Evolutionary conservation across 2,797 vertebrate species (phyloP).

Genomic region (Coendou prehensilis): DNA sequence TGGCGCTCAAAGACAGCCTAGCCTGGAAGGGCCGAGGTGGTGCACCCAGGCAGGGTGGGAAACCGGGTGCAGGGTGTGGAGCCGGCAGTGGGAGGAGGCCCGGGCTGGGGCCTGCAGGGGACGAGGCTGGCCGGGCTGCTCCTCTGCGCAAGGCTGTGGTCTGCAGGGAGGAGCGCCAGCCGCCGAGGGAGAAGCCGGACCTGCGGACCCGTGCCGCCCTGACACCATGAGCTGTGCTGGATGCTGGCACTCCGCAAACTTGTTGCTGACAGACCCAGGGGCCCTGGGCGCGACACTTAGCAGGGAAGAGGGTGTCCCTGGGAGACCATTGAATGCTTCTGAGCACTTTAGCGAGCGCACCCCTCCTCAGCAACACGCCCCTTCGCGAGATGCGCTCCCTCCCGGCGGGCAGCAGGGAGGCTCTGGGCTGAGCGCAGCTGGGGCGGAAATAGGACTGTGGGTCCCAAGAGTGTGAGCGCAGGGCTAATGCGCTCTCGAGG

Average conservation of each 20-base stretch:
- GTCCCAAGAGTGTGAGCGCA: not conserved
- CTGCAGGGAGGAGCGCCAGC: not conserved
- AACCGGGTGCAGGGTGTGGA: not conserved
- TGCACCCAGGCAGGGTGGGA: rapidly evolving
- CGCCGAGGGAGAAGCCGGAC: not conserved
- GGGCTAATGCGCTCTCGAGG: slow-evolving; percentile 62
- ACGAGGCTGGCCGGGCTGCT: not conserved
- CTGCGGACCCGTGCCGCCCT: rapidly evolving
- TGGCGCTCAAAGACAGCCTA: not conserved
- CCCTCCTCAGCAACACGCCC: slow-evolving; percentile 21
- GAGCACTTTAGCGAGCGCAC: slow-evolving; percentile 81
- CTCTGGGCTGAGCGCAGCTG: slow-evolving; percentile 53
- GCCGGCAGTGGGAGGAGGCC: no score
- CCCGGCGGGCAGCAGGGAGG: not conserved
- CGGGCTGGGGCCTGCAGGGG: not conserved
- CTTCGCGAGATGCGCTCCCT: slow-evolving; percentile 7
- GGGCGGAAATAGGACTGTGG: not conserved
- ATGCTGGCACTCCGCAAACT: not conserved
- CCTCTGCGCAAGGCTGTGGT: not conserved
- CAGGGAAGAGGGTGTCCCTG: slow-evolving; percentile 29
- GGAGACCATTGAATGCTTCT: slow-evolving; percentile 73
- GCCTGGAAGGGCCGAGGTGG: not conserved
- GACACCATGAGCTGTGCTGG: rapidly evolving
- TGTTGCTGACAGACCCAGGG: slow-evolving; percentile 39
- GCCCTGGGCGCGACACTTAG: slow-evolving; percentile 66